Percentiles rank a stretch among this genome's conserved stretches.
These are phyloP conservation scores for Colinus virginianus DNA, from an alignment of 2,113 vertebrate species.

Conservation along the genomic window DNA sequence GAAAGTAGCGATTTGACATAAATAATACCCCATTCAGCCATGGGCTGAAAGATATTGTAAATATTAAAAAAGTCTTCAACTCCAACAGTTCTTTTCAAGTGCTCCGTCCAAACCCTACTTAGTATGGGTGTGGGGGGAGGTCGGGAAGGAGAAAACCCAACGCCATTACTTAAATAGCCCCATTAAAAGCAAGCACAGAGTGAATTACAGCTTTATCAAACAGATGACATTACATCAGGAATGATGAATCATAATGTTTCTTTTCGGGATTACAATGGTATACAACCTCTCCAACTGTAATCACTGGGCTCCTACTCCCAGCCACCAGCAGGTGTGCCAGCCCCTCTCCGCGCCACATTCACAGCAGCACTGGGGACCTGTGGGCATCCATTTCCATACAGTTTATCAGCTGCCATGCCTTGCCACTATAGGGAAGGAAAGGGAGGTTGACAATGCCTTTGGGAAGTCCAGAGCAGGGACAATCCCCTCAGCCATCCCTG, in stretches of 20 bases:
- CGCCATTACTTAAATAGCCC: constrained; percentile 68
- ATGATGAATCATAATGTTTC: constrained; percentile 78
- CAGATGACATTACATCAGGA: constrained; percentile 76
- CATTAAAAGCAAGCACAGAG: constrained; percentile 73
- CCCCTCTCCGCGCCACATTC: constrained; percentile 23
- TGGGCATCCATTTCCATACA: neutral
- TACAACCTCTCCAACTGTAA: constrained; percentile 70
- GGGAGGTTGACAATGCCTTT: neutral
- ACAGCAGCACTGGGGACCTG: constrained; percentile 10
- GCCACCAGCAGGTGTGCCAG: constrained; percentile 62
- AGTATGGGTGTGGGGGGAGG: constrained; percentile 12
- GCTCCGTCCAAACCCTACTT: constrained; percentile 26
- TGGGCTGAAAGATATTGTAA: constrained; percentile 65
- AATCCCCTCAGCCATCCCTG: neutral
- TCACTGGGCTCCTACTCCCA: constrained; percentile 59
- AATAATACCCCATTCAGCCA: constrained; percentile 68
- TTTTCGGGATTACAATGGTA: constrained; percentile 65
- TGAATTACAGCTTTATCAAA: constrained; percentile 77
- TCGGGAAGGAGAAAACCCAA: constrained; percentile 28
- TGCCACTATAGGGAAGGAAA: neutral
- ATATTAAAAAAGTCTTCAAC: constrained; percentile 53
- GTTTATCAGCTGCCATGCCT: neutral
- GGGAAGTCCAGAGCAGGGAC: rapidly evolving
- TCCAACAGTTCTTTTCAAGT: constrained; percentile 49
- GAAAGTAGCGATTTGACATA: constrained; percentile 72